Evolutionary conservation across 2,113 vertebrate genomes (phyloP).

Genomic region (Corythoichthys intestinalis): DNA sequence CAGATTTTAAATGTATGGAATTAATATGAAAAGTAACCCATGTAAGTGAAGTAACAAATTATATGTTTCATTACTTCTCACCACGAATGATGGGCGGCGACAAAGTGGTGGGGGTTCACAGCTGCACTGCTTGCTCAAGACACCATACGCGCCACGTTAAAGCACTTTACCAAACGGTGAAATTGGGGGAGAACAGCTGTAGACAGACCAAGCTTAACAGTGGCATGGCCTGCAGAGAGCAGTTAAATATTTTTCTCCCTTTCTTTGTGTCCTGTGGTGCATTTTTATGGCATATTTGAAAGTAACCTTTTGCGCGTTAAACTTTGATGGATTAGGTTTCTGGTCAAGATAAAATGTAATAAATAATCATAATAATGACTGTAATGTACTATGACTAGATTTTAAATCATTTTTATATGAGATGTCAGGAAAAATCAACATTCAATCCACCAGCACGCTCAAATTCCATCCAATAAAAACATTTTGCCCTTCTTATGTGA

Average conservation of each 20-base stretch:
- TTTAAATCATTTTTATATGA: neutral
- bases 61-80: neutral
- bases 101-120: slow-evolving; percentile 62
- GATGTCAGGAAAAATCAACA: neutral
- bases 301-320: slow-evolving; percentile 7
- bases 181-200: slow-evolving; percentile 66
- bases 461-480: neutral
- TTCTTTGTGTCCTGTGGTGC: slow-evolving; percentile 11
- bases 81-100: neutral
- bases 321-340: slow-evolving; percentile 9
- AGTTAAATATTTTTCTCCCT: slow-evolving; percentile 10
- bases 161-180: slow-evolving; percentile 50
- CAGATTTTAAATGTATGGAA: too few species aligned
- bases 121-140: slow-evolving; percentile 48
- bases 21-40: neutral
- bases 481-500: neutral
- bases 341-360: slow-evolving; percentile 4
- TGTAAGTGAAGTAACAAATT: neutral
- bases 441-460: neutral
- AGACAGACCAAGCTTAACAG: slow-evolving; percentile 47
- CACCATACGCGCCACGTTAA: slow-evolving; percentile 49
- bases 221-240: slow-evolving; percentile 17
- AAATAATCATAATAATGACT: neutral
- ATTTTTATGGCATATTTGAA: slow-evolving; percentile 1
- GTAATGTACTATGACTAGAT: neutral